phyloP scores from a whole-genome alignment of 2,888 invertebrate genomes.

The Hydraecia micacea region DNA sequence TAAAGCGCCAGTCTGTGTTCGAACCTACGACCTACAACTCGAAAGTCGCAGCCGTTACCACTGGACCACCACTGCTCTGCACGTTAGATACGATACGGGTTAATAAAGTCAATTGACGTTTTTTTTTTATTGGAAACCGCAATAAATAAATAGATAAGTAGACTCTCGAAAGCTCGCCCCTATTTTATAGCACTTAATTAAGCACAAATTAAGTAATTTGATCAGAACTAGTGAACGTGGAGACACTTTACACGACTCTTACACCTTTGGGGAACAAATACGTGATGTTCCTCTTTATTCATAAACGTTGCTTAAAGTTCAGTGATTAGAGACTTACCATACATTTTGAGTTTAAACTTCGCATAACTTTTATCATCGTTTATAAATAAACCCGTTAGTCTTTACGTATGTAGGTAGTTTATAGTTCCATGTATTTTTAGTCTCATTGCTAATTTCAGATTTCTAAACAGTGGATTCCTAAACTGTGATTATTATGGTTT shows the following conservation, averaged over 20 bases:
- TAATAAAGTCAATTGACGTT: neutral
- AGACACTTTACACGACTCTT: neutral
- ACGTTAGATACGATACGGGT: neutral
- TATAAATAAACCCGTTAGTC: neutral
- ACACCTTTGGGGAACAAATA: neutral
- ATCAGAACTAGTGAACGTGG: neutral
- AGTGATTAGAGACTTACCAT: too few relatives aligned
- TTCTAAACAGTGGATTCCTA: slow-evolving; percentile 44
- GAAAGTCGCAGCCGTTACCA: too few relatives aligned
- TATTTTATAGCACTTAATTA: neutral
- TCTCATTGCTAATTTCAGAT: slow-evolving; percentile 28
- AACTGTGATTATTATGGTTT: slow-evolving; percentile 23
- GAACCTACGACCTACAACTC: too few relatives aligned
- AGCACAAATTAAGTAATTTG: neutral
- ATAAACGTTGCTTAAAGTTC: neutral
- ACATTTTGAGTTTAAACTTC: neutral
- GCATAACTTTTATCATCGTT: neutral
- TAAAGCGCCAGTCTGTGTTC: too few relatives aligned
- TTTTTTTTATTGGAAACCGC: neutral
- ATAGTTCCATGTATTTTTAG: neutral
- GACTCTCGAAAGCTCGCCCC: neutral
- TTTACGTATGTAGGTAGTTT: neutral
- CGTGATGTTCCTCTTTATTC: neutral
- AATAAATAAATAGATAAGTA: neutral
- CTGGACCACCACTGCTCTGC: too few relatives aligned